Evolutionary conservation across 1,140 invertebrate genomes (phyloP).

Genomic region (Grapholita molesta): DNA sequence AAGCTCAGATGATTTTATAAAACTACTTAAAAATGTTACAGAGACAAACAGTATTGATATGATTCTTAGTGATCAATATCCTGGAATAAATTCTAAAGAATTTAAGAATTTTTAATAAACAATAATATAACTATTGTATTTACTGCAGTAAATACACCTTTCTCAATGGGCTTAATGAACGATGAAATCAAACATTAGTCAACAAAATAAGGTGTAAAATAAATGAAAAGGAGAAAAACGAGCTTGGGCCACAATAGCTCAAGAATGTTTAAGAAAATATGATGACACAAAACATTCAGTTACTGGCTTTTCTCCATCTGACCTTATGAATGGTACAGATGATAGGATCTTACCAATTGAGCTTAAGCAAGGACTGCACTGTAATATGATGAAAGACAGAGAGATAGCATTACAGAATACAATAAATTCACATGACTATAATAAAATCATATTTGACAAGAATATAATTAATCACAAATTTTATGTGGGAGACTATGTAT

Average conservation of each 20-base stretch:
- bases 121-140: constrained; percentile 46
- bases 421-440: too few species aligned
- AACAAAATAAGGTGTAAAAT: constrained; percentile 62
- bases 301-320: constrained; percentile 47
- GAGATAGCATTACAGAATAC: constrained; percentile 33
- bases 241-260: constrained; percentile 57
- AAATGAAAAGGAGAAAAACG: constrained; percentile 33
- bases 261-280: constrained; percentile 51
- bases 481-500: too few species aligned
- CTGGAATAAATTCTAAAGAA: constrained; percentile 24
- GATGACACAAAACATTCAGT: constrained; percentile 53
- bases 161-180: constrained; percentile 24
- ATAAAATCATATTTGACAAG: too few species aligned
- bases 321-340: constrained; percentile 47
- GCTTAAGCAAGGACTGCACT: constrained; percentile 24
- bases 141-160: constrained; percentile 49
- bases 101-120: constrained; percentile 38
- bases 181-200: constrained; percentile 43
- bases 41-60: not conserved
- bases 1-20: too few species aligned
- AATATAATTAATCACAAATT: too few species aligned
- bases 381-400: not conserved
- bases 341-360: constrained; percentile 38
- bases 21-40: not conserved
- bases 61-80: constrained; percentile 23